Percentiles rank a stretch among this genome's conserved stretches.
Conservation (phyloP, 1,140 invertebrate genomes). For the Latrodectus geometricus region DNA sequence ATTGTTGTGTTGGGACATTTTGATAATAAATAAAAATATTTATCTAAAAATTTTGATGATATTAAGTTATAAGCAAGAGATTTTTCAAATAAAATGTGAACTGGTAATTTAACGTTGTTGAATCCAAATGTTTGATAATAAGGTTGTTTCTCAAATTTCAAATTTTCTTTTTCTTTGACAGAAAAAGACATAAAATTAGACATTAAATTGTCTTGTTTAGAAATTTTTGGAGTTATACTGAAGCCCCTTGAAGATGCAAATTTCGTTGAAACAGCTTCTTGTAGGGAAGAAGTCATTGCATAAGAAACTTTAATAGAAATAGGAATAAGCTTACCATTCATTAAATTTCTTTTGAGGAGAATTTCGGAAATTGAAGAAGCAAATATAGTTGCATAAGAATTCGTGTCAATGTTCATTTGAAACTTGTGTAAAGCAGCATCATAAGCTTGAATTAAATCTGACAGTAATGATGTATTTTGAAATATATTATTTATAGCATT, state of each 20-base stretch:
- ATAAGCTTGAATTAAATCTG: slow-evolving; percentile 28
- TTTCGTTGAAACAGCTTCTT: not conserved
- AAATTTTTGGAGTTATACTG: not conserved
- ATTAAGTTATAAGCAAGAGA: slow-evolving; percentile 12
- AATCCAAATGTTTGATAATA: not conserved
- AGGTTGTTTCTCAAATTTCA: not conserved
- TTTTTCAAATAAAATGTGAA: slow-evolving; percentile 4
- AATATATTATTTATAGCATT: slow-evolving; percentile 11
- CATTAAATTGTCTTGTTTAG: not conserved
- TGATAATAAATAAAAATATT: not conserved
- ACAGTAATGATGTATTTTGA: not conserved
- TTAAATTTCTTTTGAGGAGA: not conserved
- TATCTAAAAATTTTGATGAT: not conserved
- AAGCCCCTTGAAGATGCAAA: not conserved
- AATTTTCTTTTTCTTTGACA: not conserved
- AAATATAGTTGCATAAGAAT: slow-evolving; percentile 27
- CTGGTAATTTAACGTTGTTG: not conserved
- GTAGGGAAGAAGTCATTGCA: slow-evolving; percentile 16
- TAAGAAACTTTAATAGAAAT: slow-evolving; percentile 12
- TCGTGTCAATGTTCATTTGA: not conserved
- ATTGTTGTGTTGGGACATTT: not conserved
- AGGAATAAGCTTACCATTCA: not conserved
- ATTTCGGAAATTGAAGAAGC: slow-evolving; percentile 10
- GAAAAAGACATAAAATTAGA: not conserved
- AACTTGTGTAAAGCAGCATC: slow-evolving; percentile 9